Conservation (phyloP, 2,113 vertebrate genomes). For the Hemicordylus capensis region DNA sequence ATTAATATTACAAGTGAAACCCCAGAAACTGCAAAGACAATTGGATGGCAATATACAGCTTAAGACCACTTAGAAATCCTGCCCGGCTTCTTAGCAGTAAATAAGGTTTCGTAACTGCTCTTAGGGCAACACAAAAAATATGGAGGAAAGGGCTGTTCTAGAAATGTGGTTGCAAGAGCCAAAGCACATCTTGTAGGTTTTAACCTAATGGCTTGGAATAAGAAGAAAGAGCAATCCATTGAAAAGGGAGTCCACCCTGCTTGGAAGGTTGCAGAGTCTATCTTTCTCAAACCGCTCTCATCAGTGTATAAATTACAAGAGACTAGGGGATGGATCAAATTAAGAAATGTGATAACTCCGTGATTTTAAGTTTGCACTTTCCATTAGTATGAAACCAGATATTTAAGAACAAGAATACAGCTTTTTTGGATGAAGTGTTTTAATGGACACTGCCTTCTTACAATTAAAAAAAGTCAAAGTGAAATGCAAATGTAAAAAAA, state of each 20-base stretch:
- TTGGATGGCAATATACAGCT: conserved; percentile 1
- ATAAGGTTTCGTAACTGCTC: neutral
- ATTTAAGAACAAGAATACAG: neutral
- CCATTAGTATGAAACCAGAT: neutral
- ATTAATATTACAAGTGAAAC: conserved; percentile 22
- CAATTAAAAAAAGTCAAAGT: neutral
- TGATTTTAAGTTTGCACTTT: neutral
- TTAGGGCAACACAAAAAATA: neutral
- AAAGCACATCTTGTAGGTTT: neutral
- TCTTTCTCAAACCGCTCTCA: neutral
- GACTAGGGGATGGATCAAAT: neutral
- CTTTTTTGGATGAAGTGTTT: neutral
- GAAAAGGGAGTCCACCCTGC: neutral
- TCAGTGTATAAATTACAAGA: neutral
- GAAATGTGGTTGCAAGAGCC: neutral
- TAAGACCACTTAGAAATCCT: neutral
- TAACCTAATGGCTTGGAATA: neutral
- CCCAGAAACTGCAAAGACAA: neutral
- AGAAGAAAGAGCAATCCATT: neutral
- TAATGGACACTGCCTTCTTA: neutral
- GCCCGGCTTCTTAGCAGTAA: neutral
- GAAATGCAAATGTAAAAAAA: neutral
- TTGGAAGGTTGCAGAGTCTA: neutral
- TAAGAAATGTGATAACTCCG: neutral
- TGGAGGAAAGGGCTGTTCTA: neutral